Percentiles rank a stretch among this genome's conserved stretches.
These are phyloP conservation scores for Poeciliopsis turneri DNA, from an alignment of 2,797 vertebrate species.

Conservation along the genomic window DNA sequence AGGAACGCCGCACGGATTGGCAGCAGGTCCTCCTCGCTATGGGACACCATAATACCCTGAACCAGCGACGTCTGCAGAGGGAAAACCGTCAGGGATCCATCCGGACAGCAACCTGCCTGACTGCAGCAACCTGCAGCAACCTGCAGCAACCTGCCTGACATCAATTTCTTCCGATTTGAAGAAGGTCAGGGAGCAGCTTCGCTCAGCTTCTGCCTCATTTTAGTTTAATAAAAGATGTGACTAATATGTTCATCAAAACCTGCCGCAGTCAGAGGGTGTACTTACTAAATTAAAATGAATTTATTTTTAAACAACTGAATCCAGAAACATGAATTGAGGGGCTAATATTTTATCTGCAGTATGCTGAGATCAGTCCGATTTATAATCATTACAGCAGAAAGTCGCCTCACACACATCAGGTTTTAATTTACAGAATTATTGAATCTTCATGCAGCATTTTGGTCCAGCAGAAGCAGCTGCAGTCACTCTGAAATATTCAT, in stretches of 20 bases:
- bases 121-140: too few species aligned
- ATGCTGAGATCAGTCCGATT: not conserved
- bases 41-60: constrained; percentile 82
- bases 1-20: constrained; percentile 80
- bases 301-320: not conserved
- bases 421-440: not conserved
- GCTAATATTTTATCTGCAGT: not conserved
- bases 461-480: not conserved
- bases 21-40: constrained; percentile 85
- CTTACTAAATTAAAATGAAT: not conserved
- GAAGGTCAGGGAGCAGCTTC: not conserved
- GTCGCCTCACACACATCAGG: not conserved
- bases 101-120: not conserved
- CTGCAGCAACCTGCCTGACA: too few species aligned
- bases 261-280: not conserved
- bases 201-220: not conserved
- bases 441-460: not conserved
- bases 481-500: not conserved
- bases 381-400: not conserved
- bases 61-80: constrained; percentile 53
- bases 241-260: not conserved
- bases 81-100: not conserved
- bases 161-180: too few species aligned
- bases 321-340: not conserved
- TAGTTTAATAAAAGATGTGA: not conserved